A percentile compares a stretch with the other conserved stretches of the same genome.
Conservation (phyloP, 2,888 invertebrate species). For the Antheraea yamamai region DNA sequence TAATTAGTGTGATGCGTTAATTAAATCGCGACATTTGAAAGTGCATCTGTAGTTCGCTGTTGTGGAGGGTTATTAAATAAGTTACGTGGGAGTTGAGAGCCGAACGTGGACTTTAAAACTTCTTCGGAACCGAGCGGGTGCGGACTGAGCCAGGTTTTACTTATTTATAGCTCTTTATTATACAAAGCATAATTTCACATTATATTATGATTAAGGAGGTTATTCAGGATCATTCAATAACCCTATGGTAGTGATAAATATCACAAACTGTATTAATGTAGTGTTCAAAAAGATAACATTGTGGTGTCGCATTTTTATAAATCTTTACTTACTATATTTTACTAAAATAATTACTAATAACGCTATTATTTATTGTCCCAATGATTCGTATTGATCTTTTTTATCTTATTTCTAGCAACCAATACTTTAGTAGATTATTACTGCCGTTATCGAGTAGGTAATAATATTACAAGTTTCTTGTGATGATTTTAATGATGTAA, state of each 20-base stretch:
- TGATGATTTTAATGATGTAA: too few species aligned
- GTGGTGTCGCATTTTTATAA: too few species aligned
- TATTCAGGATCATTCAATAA: neutral
- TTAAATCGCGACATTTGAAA: constrained; percentile 1
- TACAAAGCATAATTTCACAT: neutral
- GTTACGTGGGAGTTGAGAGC: neutral
- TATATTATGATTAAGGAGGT: neutral
- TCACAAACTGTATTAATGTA: neutral
- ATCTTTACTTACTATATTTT: too few species aligned
- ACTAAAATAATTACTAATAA: too few species aligned
- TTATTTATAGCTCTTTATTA: constrained; percentile 1
- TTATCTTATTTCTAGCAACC: too few species aligned
- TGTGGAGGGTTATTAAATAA: neutral
- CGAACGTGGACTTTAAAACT: neutral
- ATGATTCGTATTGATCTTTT: too few species aligned
- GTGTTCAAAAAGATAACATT: too few species aligned
- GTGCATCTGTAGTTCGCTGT: neutral
- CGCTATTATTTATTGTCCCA: too few species aligned
- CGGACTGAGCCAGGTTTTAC: neutral
- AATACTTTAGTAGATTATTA: too few species aligned
- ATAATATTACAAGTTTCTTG: too few species aligned
- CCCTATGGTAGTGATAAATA: neutral
- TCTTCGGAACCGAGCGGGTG: neutral
- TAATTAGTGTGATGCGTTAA: neutral
- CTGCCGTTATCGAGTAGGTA: too few species aligned